phyloP scores from a whole-genome alignment of 2,888 invertebrate genomes.

The Perdita meconis region DNA sequence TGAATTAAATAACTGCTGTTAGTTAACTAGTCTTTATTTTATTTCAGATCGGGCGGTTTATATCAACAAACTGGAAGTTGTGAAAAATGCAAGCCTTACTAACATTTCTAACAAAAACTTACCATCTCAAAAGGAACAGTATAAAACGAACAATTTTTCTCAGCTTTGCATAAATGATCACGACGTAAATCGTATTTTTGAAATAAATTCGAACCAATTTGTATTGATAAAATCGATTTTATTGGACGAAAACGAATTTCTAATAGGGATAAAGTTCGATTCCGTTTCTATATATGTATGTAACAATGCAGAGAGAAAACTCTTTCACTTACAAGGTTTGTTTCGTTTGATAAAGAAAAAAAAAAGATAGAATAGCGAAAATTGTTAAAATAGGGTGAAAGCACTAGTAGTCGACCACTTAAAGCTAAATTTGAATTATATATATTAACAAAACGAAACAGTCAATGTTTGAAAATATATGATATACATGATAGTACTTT shows the following conservation, averaged over 20 bases:
- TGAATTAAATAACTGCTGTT: neutral
- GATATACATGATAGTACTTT: too few species aligned
- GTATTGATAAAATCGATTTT: slow-evolving; percentile 46
- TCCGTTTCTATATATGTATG: slow-evolving; percentile 39
- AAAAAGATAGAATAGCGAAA: too few species aligned
- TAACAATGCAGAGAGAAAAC: neutral
- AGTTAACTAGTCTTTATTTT: neutral
- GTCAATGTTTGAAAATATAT: too few species aligned
- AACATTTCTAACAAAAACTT: slow-evolving; percentile 1
- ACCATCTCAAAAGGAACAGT: slow-evolving; percentile 30
- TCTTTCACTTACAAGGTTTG: slow-evolving; percentile 43
- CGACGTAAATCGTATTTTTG: slow-evolving; percentile 1
- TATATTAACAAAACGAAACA: too few species aligned
- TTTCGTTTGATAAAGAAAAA: neutral
- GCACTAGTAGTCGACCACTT: too few species aligned
- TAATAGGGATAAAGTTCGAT: slow-evolving; percentile 49
- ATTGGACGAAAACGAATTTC: slow-evolving; percentile 27
- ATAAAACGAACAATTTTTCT: slow-evolving; percentile 28
- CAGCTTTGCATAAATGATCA: slow-evolving; percentile 36
- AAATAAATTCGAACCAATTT: slow-evolving; percentile 24
- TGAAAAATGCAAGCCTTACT: slow-evolving; percentile 38
- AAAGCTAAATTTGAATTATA: too few species aligned
- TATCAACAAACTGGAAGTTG: slow-evolving; percentile 65
- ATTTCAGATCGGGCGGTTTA: slow-evolving; percentile 68
- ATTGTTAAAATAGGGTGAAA: too few species aligned